Evolutionary conservation across 2,797 vertebrate species (phyloP).

Genomic region (Gymnocypris eckloni): DNA sequence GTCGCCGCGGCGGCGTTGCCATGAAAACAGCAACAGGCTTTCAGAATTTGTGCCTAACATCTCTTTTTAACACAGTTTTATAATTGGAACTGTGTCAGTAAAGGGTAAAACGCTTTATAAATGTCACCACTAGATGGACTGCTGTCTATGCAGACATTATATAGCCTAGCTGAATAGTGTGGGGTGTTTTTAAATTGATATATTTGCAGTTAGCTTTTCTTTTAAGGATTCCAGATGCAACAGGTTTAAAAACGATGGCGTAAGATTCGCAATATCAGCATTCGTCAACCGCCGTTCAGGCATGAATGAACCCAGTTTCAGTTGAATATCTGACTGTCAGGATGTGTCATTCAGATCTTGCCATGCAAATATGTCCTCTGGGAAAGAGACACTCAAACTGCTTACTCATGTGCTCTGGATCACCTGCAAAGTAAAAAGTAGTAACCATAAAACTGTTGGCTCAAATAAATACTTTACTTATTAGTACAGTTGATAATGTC

Average conservation of each 20-base stretch:
- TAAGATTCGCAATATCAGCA: neutral
- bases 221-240: neutral
- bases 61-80: neutral
- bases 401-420: slow-evolving; percentile 66
- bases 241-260: neutral
- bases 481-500: neutral
- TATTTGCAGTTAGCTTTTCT: neutral
- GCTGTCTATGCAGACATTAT: neutral
- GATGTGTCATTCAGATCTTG: slow-evolving; percentile 70
- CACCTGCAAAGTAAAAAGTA: slow-evolving; percentile 30
- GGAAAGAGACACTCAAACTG: slow-evolving; percentile 56
- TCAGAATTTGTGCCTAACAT: neutral
- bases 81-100: neutral
- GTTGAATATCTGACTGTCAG: slow-evolving; percentile 50
- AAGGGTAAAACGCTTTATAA: neutral
- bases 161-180: neutral
- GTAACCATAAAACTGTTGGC: slow-evolving; percentile 31
- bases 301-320: slow-evolving; percentile 18
- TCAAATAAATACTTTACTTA: slow-evolving; percentile 23
- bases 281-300: neutral
- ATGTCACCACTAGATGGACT: slow-evolving; percentile 13
- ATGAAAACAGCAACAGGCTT: slow-evolving; percentile 57
- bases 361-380: slow-evolving; percentile 65
- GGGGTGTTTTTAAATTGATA: neutral
- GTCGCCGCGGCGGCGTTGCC: slow-evolving; percentile 54